Evolutionary conservation across 2,888 invertebrate species (phyloP).

Genomic region (Copidosoma aretas): DNA sequence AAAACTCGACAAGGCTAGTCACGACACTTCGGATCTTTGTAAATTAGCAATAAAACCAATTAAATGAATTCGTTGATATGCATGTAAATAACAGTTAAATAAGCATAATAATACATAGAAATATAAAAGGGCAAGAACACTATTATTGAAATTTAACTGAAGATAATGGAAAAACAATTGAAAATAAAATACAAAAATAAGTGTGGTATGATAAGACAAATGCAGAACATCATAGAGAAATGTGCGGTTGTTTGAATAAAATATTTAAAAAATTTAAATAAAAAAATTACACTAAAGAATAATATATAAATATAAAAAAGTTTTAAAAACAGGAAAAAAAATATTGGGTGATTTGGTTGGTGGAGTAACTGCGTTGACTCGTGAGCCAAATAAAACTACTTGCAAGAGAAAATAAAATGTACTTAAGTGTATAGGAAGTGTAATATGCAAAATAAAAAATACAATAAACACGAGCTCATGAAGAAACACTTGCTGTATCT

Average conservation of each 20-base stretch:
- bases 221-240: conserved; percentile 24
- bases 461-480: conserved; percentile 39
- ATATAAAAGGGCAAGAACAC: background rate
- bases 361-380: conserved; percentile 43
- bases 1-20: conserved; percentile 30
- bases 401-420: conserved; percentile 31
- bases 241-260: conserved; percentile 10
- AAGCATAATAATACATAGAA: conserved; percentile 23
- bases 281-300: conserved; percentile 4
- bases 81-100: conserved; percentile 51
- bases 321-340: too few relatives aligned
- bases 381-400: conserved; percentile 50
- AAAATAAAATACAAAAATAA: conserved; percentile 34
- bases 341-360: too few relatives aligned
- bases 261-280: conserved; percentile 8
- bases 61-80: background rate
- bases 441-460: conserved; percentile 32
- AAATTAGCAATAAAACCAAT: conserved; percentile 59
- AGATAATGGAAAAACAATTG: conserved; percentile 22
- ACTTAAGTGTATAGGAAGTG: conserved; percentile 46
- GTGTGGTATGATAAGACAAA: conserved; percentile 31
- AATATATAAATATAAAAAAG: conserved; percentile 11
- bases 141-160: conserved; percentile 21
- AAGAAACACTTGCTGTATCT: conserved; percentile 49
- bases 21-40: conserved; percentile 43